Base-by-base conservation (phyloP, 2,113 vertebrate species). In the Ammodytes dubius region DNA sequence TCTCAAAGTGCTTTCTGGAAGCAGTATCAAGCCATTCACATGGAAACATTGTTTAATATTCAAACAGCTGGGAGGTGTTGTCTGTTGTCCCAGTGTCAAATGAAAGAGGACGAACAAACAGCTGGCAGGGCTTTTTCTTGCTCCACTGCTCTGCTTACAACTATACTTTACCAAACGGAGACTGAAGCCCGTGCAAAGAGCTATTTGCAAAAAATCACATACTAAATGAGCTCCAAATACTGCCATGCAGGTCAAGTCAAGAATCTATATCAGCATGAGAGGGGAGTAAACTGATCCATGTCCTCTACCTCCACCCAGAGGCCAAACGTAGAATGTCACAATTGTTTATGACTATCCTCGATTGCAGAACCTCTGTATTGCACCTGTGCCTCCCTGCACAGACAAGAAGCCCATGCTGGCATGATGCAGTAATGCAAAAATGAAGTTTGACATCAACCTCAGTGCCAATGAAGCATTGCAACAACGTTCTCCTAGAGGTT, bases 291-390 rank as follows among this genome's bases (percentile, higher is more conserved):
- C 27, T 27, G 27, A 27, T 70, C 19, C 17, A 11, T 77, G 79
- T 89, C 63, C 70, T 92, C 69, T 91, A 90, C 83, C 71, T 66
- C 93, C 92, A 92, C 73, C 91, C 68, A 90, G 90, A 90, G 94
- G 87, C 63, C 35, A 65, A 74, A 59, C 53, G n/a, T 7, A 19
- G 67, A 84, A 88, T 5, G 11, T 54, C 58, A 71, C 35, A 13
- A 43, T 14, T 8, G 7, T 7, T 70, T 7, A 42, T 37, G 4
- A n/a, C 37, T 7, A 4, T 27, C 45, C 9, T 37, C 46, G 15
- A 59, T 7, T 5, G 12, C 5, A 49, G 11, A 39, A 58, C 42
- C 47, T 59, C 66, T 72, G 56, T 7, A 14, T 74, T 59, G 75
- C 39, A 59, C 7, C 35, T 56, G 4, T 68, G 8, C 35, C 2